Conservation (phyloP, 2,888 invertebrate genomes). For the Escarpia spicata region DNA sequence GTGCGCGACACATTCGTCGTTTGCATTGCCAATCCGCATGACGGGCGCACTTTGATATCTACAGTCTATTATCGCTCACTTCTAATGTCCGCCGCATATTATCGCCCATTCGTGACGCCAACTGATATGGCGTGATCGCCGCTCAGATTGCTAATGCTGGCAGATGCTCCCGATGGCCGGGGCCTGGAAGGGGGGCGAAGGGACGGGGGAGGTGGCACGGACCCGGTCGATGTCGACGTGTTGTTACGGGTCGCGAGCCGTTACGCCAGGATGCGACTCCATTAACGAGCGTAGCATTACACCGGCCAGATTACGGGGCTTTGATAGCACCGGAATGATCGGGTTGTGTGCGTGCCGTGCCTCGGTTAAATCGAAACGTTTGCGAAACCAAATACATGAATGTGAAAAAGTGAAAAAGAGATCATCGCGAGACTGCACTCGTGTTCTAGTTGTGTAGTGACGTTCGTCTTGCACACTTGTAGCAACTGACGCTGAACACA, state of each 20-base stretch:
- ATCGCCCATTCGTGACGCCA: not conserved
- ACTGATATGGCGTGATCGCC: slow-evolving; percentile 1
- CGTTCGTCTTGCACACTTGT: not conserved
- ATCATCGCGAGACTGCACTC: not conserved
- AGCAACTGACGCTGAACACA: not conserved
- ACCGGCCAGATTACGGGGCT: not conserved
- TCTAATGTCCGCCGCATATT: not conserved
- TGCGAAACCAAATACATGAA: not conserved
- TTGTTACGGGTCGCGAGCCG: not conserved
- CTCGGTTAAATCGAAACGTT: not conserved
- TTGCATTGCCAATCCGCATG: not conserved
- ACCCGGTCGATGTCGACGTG: not conserved
- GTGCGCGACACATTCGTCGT: not conserved
- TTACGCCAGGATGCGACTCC: slow-evolving; percentile 16
- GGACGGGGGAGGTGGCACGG: not conserved
- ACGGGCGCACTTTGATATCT: not conserved
- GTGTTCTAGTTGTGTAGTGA: not conserved
- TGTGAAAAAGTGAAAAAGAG: not conserved
- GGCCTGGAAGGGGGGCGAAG: not conserved
- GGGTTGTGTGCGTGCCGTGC: not conserved
- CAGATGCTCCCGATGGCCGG: not conserved
- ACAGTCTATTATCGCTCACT: not conserved
- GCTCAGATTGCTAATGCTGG: not conserved
- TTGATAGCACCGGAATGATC: not conserved
- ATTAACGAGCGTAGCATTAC: not conserved